Percentiles rank a stretch among this genome's conserved stretches.
These are phyloP conservation scores for Clistopyga incitator DNA, from an alignment of 2,888 invertebrate species.

Conservation along the genomic window DNA sequence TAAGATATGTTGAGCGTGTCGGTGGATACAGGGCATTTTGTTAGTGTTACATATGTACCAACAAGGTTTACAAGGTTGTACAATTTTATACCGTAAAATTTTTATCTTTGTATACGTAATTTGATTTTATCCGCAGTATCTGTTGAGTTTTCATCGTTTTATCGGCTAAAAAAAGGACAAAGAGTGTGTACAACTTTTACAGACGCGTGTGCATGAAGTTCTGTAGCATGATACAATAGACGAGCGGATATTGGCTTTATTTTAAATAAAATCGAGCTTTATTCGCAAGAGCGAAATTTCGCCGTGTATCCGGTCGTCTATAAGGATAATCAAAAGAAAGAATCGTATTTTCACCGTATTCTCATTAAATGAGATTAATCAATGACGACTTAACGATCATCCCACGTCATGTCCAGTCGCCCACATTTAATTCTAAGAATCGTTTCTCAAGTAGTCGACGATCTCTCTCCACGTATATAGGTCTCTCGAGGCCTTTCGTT, in stretches of 20 bases:
- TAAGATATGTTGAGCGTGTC: constrained; percentile 36
- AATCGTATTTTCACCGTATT: constrained; percentile 28
- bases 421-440: constrained; percentile 30
- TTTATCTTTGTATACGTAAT: constrained; percentile 56
- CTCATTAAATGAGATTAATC: constrained; percentile 21
- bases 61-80: constrained; percentile 63
- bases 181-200: neutral
- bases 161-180: neutral
- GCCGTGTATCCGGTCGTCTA: neutral
- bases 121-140: constrained; percentile 38
- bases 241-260: constrained; percentile 2
- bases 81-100: constrained; percentile 66
- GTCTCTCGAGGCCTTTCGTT: neutral
- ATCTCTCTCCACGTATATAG: constrained; percentile 5
- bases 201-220: neutral
- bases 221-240: neutral
- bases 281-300: constrained; percentile 1
- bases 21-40: constrained; percentile 66
- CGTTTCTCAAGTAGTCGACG: constrained; percentile 13
- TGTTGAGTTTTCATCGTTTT: neutral
- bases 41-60: constrained; percentile 61
- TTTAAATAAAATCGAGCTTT: constrained; percentile 13
- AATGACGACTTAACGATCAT: constrained; percentile 40
- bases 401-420: constrained; percentile 44
- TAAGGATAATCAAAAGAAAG: constrained; percentile 34